Conservation (phyloP, 2,113 vertebrate species). For the Apodemus sylvaticus region DNA sequence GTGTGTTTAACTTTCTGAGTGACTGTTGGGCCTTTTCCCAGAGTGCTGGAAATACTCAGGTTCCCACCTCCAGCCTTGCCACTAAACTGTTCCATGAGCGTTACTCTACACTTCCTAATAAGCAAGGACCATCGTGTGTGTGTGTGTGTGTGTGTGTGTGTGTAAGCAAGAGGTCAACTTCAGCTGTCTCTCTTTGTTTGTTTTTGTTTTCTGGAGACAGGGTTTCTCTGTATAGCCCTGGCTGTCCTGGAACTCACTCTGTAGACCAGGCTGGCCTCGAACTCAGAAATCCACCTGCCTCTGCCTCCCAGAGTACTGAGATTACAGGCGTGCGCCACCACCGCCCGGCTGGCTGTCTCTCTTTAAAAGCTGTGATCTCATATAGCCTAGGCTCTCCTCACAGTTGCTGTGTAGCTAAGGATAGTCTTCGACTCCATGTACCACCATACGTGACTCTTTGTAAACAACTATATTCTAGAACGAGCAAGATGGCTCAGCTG, state of each 20-base stretch:
- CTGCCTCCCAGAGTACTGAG: too few relatives aligned
- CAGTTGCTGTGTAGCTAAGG: neutral
- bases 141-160: neutral
- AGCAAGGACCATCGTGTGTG: neutral
- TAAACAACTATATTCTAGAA: neutral
- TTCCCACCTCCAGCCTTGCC: too few relatives aligned
- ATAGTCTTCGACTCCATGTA: neutral
- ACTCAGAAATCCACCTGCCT: too few relatives aligned
- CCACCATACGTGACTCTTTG: neutral
- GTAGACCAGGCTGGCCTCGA: too few relatives aligned
- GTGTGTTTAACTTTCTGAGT: neutral
- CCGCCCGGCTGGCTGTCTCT: too few relatives aligned
- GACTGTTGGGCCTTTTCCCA: neutral
- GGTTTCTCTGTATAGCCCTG: too few relatives aligned
- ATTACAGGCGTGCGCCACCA: too few relatives aligned
- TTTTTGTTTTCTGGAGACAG: too few relatives aligned
- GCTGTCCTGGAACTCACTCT: too few relatives aligned
- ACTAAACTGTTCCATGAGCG: neutral
- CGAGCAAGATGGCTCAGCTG: neutral
- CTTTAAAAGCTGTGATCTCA: neutral
- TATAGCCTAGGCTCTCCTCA: neutral
- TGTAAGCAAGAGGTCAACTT: neutral
- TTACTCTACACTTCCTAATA: neutral
- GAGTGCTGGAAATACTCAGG: neutral
- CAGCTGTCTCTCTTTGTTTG: neutral